Evolutionary conservation across 2,113 vertebrate genomes (phyloP).

Genomic region (Mesitornis unicolor): DNA sequence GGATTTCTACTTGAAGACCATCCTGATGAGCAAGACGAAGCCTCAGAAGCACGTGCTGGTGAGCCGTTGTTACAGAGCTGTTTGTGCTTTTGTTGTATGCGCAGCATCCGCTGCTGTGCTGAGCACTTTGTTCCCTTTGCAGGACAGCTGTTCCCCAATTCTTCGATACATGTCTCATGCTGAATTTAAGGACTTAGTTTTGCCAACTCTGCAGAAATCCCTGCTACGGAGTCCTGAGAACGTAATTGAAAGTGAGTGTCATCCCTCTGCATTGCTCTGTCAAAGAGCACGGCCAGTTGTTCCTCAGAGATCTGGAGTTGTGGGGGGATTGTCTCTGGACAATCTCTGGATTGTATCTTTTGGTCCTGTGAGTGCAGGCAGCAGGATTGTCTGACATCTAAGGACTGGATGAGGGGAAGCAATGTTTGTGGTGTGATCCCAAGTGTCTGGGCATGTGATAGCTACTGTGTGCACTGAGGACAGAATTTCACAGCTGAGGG

Average conservation of each 20-base stretch:
- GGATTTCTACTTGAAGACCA: conserved; percentile 92
- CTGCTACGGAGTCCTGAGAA: conserved; percentile 95
- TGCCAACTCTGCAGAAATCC: conserved; percentile 92
- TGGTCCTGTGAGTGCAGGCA: fast-evolving
- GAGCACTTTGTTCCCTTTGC: conserved; percentile 14
- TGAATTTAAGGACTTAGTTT: conserved; percentile 90
- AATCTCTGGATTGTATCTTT: background rate
- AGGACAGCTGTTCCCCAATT: conserved; percentile 85
- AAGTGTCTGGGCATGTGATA: background rate
- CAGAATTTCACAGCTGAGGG: background rate
- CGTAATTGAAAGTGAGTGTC: conserved; percentile 87
- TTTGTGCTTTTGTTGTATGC: background rate
- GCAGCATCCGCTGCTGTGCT: background rate
- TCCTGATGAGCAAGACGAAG: conserved; percentile 94
- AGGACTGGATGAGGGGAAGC: background rate
- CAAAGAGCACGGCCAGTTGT: background rate
- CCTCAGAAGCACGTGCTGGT: conserved; percentile 90
- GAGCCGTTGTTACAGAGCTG: conserved; percentile 31
- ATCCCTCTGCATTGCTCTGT: background rate
- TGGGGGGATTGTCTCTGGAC: background rate
- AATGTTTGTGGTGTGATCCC: background rate
- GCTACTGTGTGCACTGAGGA: background rate
- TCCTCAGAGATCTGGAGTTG: background rate
- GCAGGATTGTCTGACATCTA: background rate
- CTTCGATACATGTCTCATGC: conserved; percentile 88